Evolutionary conservation across 1,140 invertebrate genomes (phyloP), one percentile per base, ranked within the genome.

Genomic region (Paramacrobiotus metropolitanus): DNA sequence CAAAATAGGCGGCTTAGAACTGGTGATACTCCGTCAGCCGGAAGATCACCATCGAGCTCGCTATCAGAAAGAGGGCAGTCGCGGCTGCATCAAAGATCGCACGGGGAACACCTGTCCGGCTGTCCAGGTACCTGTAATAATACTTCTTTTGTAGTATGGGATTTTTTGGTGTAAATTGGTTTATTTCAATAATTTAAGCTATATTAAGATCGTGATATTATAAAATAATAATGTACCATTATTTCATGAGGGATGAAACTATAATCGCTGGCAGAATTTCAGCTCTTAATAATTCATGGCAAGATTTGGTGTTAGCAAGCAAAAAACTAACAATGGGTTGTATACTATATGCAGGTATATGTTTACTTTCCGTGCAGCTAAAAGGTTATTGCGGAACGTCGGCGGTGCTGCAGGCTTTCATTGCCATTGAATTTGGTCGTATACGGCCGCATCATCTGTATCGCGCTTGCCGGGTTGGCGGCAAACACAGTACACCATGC

Each of bases 11-110:
- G 48, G 15, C 4, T 9, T 55, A 24, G 48, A 55, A 28, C 28
- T 55, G 48, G 24, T 55, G 15, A 24, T 55, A 28, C 4, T 20
- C 4, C 48, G 48, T 9, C 48, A 55, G 48, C 48, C 48, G 48
- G 48, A 55, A 55, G 48, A 24, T 9, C 48, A 55, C 28, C 48
- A 55, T 24, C 15, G 48, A 20, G 48, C 48, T 15, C 15, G 48
- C 15, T 55, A 55, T 55, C 48, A 55, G 24, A 55, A 55, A 28
- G 48, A 55, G 28, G 48, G 48, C 15, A 55, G 48, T 28, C 48
- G 48, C 4, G 48, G 48, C 15, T 55, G 48, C 48, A 55, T 55
- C 24, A 55, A 55, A 24, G 48, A 55, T 24, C 48, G 48, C 15
- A 55, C 48, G 15, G 48, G 48, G 28, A 55, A 55, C 28, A 20